These are phyloP conservation scores for Ctena decussata DNA, from an alignment of 2,888 invertebrate species.

Conservation along the genomic window DNA sequence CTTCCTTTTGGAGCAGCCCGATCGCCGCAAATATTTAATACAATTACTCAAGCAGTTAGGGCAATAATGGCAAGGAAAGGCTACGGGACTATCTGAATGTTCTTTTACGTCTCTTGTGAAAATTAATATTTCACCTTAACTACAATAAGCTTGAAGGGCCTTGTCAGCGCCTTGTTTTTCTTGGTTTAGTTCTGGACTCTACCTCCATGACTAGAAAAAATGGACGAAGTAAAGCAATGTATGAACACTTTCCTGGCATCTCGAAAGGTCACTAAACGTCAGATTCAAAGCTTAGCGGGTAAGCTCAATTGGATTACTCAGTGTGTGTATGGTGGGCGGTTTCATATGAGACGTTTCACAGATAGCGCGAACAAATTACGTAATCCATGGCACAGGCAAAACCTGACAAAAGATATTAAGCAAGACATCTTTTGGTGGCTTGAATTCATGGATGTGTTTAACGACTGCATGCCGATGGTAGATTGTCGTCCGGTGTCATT, in stretches of 20 bases:
- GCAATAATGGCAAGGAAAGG: slow-evolving; percentile 3
- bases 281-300: slow-evolving; percentile 23
- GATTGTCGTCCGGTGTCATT: slow-evolving; percentile 11
- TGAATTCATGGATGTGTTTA: slow-evolving; percentile 19
- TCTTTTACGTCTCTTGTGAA: background rate
- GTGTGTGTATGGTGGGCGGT: slow-evolving; percentile 4
- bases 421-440: slow-evolving; percentile 21
- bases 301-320: slow-evolving; percentile 19
- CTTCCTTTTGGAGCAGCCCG: background rate
- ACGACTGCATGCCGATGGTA: slow-evolving; percentile 24
- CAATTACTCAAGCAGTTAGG: slow-evolving; percentile 24
- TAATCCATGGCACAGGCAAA: slow-evolving; percentile 12
- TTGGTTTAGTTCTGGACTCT: background rate
- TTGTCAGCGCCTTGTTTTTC: slow-evolving; percentile 2
- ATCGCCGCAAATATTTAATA: background rate
- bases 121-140: slow-evolving; percentile 26
- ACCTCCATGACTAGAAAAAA: slow-evolving; percentile 10
- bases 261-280: background rate
- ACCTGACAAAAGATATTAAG: slow-evolving; percentile 9
- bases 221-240: background rate
- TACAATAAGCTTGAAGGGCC: slow-evolving; percentile 31
- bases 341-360: too few species aligned
- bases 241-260: background rate
- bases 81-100: slow-evolving; percentile 1
- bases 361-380: too few species aligned